phyloP scores from a whole-genome alignment of 92 coral and sea anemone species.

The Phymanthus crucifer region DNA sequence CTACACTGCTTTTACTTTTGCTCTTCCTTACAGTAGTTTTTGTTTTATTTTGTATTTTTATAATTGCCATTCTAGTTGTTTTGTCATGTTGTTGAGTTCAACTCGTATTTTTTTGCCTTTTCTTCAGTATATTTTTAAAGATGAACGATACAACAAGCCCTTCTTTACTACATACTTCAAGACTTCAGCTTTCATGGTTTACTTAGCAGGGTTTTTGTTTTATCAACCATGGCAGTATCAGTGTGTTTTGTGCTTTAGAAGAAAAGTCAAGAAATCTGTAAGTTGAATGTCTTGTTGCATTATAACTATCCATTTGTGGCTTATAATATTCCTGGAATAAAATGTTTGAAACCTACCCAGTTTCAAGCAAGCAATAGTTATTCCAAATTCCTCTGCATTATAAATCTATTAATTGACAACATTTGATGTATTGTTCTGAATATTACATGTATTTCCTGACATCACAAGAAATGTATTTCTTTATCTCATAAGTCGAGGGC shows the following conservation, averaged over 20 bases:
- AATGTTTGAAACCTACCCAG: too few species aligned
- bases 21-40: too few species aligned
- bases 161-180: constrained; percentile 94
- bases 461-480: neutral
- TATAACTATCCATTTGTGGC: neutral
- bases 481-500: constrained; percentile 4
- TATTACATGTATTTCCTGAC: too few species aligned
- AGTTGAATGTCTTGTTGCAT: neutral
- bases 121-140: constrained; percentile 84
- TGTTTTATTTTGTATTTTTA: neutral
- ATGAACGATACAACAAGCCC: constrained; percentile 87
- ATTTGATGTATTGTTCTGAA: too few species aligned
- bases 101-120: constrained; percentile 8
- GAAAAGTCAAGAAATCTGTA: constrained; percentile 29
- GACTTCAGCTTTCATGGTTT: constrained; percentile 89
- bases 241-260: constrained; percentile 26
- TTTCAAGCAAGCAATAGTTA: too few species aligned
- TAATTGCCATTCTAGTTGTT: neutral
- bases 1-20: neutral
- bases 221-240: constrained; percentile 77
- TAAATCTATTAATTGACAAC: too few species aligned
- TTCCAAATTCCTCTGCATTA: too few species aligned
- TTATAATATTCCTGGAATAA: neutral
- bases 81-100: neutral
- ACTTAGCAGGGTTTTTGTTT: constrained; percentile 75